Evolutionary conservation across 2,797 vertebrate genomes (phyloP).

Genomic region (Podargus strigoides): DNA sequence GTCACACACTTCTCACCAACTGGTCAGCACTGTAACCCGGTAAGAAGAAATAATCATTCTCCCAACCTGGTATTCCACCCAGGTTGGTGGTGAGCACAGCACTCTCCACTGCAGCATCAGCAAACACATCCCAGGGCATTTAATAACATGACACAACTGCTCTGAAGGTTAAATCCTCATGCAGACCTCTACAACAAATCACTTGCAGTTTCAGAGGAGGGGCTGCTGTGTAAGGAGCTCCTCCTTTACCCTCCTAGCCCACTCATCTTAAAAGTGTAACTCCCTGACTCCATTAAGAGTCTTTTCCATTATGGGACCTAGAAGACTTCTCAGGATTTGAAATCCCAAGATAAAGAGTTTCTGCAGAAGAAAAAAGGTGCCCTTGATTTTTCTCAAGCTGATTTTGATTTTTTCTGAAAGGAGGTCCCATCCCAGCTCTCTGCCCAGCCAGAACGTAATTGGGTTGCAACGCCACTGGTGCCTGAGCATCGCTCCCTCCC

Average conservation of each 20-base stretch:
- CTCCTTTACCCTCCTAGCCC: not conserved
- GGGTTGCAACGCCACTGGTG: not conserved
- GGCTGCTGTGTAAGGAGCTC: not conserved
- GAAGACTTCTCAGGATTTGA: not conserved
- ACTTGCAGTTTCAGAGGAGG: not conserved
- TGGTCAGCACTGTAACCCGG: not conserved
- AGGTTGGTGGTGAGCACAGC: not conserved
- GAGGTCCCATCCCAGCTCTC: not conserved
- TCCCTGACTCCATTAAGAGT: not conserved
- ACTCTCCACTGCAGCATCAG: not conserved
- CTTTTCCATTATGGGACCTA: not conserved
- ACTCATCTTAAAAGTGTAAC: not conserved
- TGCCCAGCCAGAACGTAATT: not conserved
- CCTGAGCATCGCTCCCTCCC: not conserved
- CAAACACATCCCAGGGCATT: not conserved
- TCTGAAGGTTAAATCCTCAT: not conserved
- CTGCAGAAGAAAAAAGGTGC: not conserved
- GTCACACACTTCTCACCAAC: not conserved
- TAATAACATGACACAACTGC: not conserved
- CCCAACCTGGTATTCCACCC: not conserved
- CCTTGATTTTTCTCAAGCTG: not conserved
- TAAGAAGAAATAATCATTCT: not conserved
- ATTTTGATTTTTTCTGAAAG: not conserved
- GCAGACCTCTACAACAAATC: not conserved
- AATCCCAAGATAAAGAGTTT: not conserved